Conservation (phyloP, 1,140 invertebrate genomes). For the Lepidotrigona ventralis region DNA sequence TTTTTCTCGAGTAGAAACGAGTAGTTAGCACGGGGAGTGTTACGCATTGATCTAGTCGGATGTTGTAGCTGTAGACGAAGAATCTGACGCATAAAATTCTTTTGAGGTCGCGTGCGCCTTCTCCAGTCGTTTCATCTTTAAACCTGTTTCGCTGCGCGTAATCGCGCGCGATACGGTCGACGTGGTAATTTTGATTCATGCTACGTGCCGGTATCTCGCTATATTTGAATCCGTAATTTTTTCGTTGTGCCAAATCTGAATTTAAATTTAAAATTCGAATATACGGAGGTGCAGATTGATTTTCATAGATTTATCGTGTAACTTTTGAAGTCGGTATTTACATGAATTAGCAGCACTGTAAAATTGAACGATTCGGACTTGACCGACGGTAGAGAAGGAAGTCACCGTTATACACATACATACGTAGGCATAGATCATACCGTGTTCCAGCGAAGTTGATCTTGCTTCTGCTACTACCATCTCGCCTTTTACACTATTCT, state of each 20-base stretch:
- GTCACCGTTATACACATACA: conserved; percentile 17
- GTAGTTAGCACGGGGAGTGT: background rate
- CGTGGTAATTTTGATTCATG: background rate
- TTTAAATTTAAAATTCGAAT: background rate
- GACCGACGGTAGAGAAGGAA: background rate
- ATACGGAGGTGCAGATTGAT: background rate
- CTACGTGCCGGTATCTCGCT: background rate
- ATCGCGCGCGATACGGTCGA: background rate
- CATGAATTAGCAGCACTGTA: too few species aligned
- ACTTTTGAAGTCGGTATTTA: background rate
- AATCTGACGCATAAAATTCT: background rate
- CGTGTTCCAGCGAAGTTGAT: background rate
- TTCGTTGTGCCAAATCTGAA: too few species aligned
- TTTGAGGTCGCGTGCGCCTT: background rate
- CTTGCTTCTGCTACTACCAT: background rate
- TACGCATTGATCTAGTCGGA: background rate
- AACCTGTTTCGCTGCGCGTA: conserved; percentile 14
- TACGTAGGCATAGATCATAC: background rate
- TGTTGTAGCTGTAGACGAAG: too few species aligned
- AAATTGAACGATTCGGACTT: background rate
- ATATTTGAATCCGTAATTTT: too few species aligned
- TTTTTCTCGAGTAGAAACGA: background rate
- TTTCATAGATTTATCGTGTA: background rate
- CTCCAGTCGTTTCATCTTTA: conserved; percentile 2
- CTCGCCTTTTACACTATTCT: background rate